phyloP scores from a whole-genome alignment of 2,113 vertebrate genomes.

The Vulpes vulpes region DNA sequence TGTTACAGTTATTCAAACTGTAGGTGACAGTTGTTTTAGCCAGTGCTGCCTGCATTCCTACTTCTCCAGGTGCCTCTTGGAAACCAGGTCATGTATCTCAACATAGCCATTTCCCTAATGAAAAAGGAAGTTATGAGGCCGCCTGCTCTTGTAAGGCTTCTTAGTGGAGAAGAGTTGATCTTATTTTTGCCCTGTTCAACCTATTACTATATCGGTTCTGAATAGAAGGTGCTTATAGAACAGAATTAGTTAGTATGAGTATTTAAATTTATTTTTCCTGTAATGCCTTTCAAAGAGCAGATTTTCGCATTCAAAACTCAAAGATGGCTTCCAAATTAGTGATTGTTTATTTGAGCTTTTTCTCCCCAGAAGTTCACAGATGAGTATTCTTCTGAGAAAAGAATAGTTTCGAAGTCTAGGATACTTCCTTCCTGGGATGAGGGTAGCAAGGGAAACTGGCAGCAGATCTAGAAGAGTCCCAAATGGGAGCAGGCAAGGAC shows the following conservation, averaged over 20 bases:
- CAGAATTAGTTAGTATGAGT: not conserved
- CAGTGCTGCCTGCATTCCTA: not conserved
- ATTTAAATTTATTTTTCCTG: not conserved
- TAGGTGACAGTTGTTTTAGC: not conserved
- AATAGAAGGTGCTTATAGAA: not conserved
- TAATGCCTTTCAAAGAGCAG: not conserved
- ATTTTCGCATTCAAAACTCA: not conserved
- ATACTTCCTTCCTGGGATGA: not conserved
- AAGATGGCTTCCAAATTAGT: not conserved
- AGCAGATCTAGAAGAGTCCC: rapidly evolving
- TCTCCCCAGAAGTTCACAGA: not conserved
- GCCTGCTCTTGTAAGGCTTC: not conserved
- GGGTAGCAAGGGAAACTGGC: rapidly evolving
- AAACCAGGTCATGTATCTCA: not conserved
- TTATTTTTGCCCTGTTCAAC: not conserved
- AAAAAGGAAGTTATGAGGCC: not conserved
- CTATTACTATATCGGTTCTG: not conserved
- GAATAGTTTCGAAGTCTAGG: not conserved
- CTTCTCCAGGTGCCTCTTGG: not conserved
- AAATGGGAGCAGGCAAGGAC: too few relatives aligned
- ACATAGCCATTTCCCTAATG: not conserved
- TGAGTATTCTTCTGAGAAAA: not conserved
- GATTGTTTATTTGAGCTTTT: not conserved
- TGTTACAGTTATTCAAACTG: not conserved
- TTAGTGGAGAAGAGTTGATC: not conserved